Evolutionary conservation across 2,888 invertebrate species (phyloP).

Genomic region (Oconnorella tubifera): DNA sequence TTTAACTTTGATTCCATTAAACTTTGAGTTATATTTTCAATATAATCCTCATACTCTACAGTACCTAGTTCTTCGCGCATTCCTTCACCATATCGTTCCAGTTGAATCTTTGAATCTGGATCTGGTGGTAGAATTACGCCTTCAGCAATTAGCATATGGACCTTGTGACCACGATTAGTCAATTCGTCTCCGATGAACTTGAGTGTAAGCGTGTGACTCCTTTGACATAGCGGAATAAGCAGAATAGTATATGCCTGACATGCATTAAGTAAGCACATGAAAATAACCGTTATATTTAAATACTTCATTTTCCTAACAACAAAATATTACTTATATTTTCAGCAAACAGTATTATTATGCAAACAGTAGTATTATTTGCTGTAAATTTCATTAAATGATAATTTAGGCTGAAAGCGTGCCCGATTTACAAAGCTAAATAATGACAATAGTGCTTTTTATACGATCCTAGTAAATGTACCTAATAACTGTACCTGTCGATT

Average conservation of each 20-base stretch:
- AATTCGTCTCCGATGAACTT: neutral
- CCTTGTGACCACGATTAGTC: slow-evolving; percentile 2
- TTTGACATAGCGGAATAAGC: neutral
- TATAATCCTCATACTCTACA: neutral
- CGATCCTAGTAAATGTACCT: too few species aligned
- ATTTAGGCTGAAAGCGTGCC: too few species aligned
- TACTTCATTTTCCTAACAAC: too few species aligned
- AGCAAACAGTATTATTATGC: too few species aligned
- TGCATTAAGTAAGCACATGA: too few species aligned
- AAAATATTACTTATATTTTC: too few species aligned
- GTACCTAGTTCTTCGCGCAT: neutral
- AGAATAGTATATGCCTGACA: slow-evolving; percentile 2
- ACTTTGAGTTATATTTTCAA: neutral
- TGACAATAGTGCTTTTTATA: too few species aligned
- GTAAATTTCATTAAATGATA: too few species aligned
- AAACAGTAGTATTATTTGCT: too few species aligned
- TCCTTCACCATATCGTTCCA: neutral
- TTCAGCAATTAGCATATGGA: neutral
- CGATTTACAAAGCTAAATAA: too few species aligned
- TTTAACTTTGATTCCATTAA: neutral
- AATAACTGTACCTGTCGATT: too few species aligned
- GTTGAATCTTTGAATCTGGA: neutral
- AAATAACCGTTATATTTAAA: too few species aligned
- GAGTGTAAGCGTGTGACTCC: slow-evolving; percentile 1
- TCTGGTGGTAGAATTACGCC: neutral